Evolutionary conservation across 1,140 invertebrate genomes (phyloP).

Genomic region (Drosophila ficusphila): DNA sequence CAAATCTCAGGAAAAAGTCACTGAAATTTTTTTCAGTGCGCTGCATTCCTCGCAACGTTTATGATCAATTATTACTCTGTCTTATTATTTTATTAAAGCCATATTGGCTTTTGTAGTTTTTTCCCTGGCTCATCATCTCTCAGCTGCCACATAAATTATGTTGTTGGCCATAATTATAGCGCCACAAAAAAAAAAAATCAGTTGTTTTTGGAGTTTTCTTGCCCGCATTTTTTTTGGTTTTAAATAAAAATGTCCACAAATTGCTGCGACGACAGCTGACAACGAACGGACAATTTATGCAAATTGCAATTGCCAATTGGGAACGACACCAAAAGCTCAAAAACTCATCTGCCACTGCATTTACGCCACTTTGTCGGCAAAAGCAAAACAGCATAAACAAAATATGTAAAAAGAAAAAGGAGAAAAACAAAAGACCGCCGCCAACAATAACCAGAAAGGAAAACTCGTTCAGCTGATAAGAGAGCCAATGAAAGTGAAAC

Average conservation of each 20-base stretch:
- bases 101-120: slow-evolving; percentile 7
- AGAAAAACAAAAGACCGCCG: slow-evolving; percentile 1
- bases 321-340: slow-evolving; percentile 6
- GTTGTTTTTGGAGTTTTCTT: slow-evolving; percentile 6
- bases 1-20: too few relatives aligned
- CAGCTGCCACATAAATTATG: slow-evolving; percentile 27
- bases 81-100: slow-evolving; percentile 32
- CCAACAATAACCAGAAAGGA: slow-evolving; percentile 11
- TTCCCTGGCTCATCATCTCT: neutral
- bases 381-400: neutral
- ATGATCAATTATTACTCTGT: slow-evolving; percentile 29
- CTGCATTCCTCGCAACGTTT: slow-evolving; percentile 8
- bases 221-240: neutral
- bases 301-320: slow-evolving; percentile 42
- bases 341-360: slow-evolving; percentile 38
- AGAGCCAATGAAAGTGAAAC: slow-evolving; percentile 48
- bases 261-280: slow-evolving; percentile 39
- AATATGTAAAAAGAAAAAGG: neutral
- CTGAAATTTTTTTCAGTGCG: neutral
- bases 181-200: slow-evolving; percentile 7
- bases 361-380: slow-evolving; percentile 45
- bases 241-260: slow-evolving; percentile 27
- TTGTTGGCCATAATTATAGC: slow-evolving; percentile 21
- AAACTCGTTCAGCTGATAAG: slow-evolving; percentile 48
- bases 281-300: slow-evolving; percentile 35